Percentiles rank a stretch among this genome's conserved stretches.
phyloP scores from a whole-genome alignment of 2,888 invertebrate genomes.

The Stenchaetothrips biformis region DNA sequence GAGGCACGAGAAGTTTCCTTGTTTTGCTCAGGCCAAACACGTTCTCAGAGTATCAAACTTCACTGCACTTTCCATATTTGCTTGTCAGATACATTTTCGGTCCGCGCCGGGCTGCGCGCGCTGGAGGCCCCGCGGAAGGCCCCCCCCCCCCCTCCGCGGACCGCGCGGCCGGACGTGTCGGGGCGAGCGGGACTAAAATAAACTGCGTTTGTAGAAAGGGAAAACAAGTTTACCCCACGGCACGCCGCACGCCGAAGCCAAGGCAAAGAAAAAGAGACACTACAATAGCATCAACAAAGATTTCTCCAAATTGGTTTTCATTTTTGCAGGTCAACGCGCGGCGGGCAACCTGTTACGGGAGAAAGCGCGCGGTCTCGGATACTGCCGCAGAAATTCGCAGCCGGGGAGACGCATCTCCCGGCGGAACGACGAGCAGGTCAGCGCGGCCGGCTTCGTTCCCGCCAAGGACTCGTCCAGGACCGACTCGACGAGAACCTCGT shows the following conservation, averaged over 20 bases:
- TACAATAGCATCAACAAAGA: not conserved
- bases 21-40: slow-evolving; percentile 5
- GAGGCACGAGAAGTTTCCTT: slow-evolving; percentile 8
- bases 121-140: not conserved
- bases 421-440: not conserved
- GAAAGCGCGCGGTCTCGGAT: not conserved
- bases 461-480: not conserved
- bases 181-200: not conserved
- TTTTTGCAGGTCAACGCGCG: not conserved
- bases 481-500: no score
- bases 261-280: not conserved
- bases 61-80: slow-evolving; percentile 24
- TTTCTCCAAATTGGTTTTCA: not conserved
- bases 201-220: slow-evolving; percentile 9
- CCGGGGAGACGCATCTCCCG: not conserved
- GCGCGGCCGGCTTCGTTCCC: not conserved
- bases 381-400: not conserved
- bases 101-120: not conserved
- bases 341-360: not conserved
- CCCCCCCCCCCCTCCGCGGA: not conserved
- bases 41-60: slow-evolving; percentile 19
- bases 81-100: slow-evolving; percentile 10
- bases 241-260: not conserved
- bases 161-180: not conserved
- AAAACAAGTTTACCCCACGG: not conserved